These are phyloP conservation scores for Platynereis dumerilii DNA, from an alignment of 2,888 invertebrate genomes.

Conservation along the genomic window DNA sequence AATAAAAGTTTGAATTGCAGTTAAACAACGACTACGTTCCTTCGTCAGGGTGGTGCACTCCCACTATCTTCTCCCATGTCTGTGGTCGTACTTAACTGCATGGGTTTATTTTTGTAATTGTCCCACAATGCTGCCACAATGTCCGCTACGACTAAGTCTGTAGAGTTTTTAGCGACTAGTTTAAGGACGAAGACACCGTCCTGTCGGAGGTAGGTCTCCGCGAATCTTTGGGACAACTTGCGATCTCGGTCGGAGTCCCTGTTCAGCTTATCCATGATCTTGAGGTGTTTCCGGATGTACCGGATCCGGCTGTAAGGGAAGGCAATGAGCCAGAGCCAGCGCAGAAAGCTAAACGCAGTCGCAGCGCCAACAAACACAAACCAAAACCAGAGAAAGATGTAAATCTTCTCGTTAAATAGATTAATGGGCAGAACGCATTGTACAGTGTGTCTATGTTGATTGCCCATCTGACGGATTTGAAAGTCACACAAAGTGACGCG, in stretches of 20 bases:
- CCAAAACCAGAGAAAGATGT: slow-evolving; percentile 68
- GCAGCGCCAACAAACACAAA: slow-evolving; percentile 64
- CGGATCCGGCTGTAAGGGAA: slow-evolving; percentile 60
- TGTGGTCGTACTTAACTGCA: slow-evolving; percentile 26
- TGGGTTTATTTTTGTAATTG: slow-evolving; percentile 41
- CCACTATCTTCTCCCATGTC: slow-evolving; percentile 31
- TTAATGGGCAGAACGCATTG: slow-evolving; percentile 61
- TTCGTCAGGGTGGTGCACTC: background rate
- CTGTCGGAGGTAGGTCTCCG: slow-evolving; percentile 41
- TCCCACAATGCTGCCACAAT: slow-evolving; percentile 44
- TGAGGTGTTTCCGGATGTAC: slow-evolving; percentile 64
- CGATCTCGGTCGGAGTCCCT: slow-evolving; percentile 39
- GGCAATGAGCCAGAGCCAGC: slow-evolving; percentile 64
- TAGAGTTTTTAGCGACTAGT: slow-evolving; percentile 43
- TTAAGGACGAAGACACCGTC: slow-evolving; percentile 43
- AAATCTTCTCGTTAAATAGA: slow-evolving; percentile 58
- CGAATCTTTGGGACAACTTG: slow-evolving; percentile 41
- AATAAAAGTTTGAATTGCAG: too few species aligned
- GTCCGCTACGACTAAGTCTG: slow-evolving; percentile 43
- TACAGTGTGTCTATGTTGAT: slow-evolving; percentile 63
- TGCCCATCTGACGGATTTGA: slow-evolving; percentile 62
- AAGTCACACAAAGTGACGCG: slow-evolving; percentile 63
- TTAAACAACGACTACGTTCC: too few species aligned
- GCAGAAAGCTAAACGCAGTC: slow-evolving; percentile 62
- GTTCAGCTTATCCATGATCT: slow-evolving; percentile 59